A percentile compares a stretch with the other conserved stretches of the same genome.
These are phyloP conservation scores for Ceratina calcarata DNA, from an alignment of 1,140 invertebrate genomes.

Conservation along the genomic window DNA sequence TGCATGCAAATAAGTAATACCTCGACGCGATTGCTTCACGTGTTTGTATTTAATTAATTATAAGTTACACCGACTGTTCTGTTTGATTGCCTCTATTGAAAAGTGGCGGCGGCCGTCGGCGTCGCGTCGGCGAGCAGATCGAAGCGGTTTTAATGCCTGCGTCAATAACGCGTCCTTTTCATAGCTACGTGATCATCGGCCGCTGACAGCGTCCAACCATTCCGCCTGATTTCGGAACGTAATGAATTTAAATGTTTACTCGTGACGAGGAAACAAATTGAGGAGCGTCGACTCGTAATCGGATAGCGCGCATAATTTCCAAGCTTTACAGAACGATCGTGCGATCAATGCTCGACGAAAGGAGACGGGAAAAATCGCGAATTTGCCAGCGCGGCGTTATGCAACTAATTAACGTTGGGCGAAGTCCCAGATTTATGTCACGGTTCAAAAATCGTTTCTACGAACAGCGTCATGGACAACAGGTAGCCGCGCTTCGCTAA, in stretches of 20 bases:
- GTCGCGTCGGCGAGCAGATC: not conserved
- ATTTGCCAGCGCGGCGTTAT: no score
- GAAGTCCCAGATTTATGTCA: no score
- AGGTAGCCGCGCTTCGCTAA: conserved; percentile 36
- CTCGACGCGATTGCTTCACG: conserved; percentile 46
- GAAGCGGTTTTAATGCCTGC: conserved; percentile 43
- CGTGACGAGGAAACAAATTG: conserved; percentile 48
- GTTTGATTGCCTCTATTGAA: conserved; percentile 55
- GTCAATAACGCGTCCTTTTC: conserved; percentile 61
- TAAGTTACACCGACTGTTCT: conserved; percentile 49
- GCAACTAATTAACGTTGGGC: no score
- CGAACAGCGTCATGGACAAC: conserved; percentile 5
- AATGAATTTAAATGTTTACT: conserved; percentile 64
- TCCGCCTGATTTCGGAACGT: conserved; percentile 58
- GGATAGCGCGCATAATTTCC: not conserved
- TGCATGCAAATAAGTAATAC: conserved; percentile 57
- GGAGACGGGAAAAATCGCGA: no score
- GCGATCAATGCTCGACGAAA: not conserved
- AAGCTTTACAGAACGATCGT: conserved; percentile 7
- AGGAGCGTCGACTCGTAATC: conserved; percentile 1
- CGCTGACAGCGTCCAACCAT: conserved; percentile 42
- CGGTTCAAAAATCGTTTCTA: conserved; percentile 23
- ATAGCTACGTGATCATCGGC: conserved; percentile 52
- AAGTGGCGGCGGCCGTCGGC: not conserved
- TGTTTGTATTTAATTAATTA: conserved; percentile 66